Percentiles rank a stretch among this genome's conserved stretches.
These are phyloP conservation scores for Cartodere bifasciata DNA, from an alignment of 2,888 invertebrate species.

Conservation along the genomic window DNA sequence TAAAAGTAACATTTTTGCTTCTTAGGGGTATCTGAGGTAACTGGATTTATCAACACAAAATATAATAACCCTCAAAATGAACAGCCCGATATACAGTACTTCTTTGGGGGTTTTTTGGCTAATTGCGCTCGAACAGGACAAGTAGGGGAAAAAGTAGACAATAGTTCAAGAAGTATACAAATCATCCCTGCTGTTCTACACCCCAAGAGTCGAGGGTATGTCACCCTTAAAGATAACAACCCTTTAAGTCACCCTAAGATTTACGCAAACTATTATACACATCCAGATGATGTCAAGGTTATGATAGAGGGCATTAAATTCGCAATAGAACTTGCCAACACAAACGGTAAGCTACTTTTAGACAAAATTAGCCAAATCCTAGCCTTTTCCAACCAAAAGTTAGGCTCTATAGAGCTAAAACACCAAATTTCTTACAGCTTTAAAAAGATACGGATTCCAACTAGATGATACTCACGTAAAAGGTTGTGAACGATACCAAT, in stretches of 20 bases:
- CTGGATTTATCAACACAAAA: conserved; percentile 69
- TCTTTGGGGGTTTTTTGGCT: conserved; percentile 77
- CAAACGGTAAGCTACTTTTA: conserved; percentile 37
- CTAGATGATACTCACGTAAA: conserved; percentile 58
- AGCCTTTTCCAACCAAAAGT: too few species aligned
- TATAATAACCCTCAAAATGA: conserved; percentile 61
- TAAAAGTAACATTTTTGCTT: conserved; percentile 8
- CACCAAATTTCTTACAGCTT: conserved; percentile 22
- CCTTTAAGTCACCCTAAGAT: conserved; percentile 75
- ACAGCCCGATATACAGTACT: conserved; percentile 74
- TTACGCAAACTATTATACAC: conserved; percentile 66
- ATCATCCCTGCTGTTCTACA: conserved; percentile 74
- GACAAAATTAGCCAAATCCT: neutral
- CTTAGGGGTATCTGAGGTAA: conserved; percentile 73
- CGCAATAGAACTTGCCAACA: conserved; percentile 56
- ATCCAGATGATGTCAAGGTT: conserved; percentile 66
- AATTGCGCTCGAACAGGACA: conserved; percentile 78
- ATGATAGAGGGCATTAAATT: conserved; percentile 77
- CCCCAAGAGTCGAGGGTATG: conserved; percentile 72
- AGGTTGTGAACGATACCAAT: conserved; percentile 63
- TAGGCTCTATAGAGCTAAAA: too few species aligned
- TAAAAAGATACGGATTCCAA: conserved; percentile 56
- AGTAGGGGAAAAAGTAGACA: conserved; percentile 65
- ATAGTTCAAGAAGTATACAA: conserved; percentile 54
- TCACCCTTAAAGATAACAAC: conserved; percentile 58